Evolutionary conservation across 2,888 invertebrate genomes (phyloP).

Genomic region (Spodoptera littoralis): DNA sequence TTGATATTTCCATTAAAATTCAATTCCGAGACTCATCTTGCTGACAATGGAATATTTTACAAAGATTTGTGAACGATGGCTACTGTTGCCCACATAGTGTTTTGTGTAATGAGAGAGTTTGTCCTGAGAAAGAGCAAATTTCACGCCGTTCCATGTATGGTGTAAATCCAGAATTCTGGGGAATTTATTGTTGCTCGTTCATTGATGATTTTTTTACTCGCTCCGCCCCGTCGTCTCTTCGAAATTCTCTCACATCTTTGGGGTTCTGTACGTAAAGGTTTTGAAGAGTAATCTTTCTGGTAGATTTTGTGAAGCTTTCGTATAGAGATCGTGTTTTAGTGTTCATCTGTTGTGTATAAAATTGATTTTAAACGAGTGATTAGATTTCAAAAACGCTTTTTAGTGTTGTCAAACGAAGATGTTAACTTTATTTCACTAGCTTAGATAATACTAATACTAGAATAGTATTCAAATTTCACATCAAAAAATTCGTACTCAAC

Average conservation of each 20-base stretch:
- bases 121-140: slow-evolving; percentile 74
- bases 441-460: too few relatives aligned
- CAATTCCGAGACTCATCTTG: slow-evolving; percentile 78
- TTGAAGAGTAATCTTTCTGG: too few relatives aligned
- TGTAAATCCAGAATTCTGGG: slow-evolving; percentile 68
- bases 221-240: slow-evolving; percentile 72
- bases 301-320: not conserved
- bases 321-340: too few relatives aligned
- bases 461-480: too few relatives aligned
- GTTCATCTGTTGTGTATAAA: too few relatives aligned
- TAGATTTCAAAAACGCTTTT: too few relatives aligned
- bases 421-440: not conserved
- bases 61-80: slow-evolving; percentile 60
- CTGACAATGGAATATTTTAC: slow-evolving; percentile 44
- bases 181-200: slow-evolving; percentile 71
- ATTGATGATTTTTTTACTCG: slow-evolving; percentile 77
- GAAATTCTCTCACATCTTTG: slow-evolving; percentile 41
- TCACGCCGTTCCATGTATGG: slow-evolving; percentile 68
- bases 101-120: slow-evolving; percentile 62
- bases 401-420: not conserved
- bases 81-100: slow-evolving; percentile 55
- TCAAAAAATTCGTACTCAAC: not conserved
- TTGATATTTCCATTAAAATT: slow-evolving; percentile 81
- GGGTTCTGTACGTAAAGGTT: slow-evolving; percentile 35
- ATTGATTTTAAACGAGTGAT: too few relatives aligned